Percentiles rank a stretch among this genome's conserved stretches.
Conservation (phyloP, 1,140 invertebrate species). For the Heliconius eleuchia region DNA sequence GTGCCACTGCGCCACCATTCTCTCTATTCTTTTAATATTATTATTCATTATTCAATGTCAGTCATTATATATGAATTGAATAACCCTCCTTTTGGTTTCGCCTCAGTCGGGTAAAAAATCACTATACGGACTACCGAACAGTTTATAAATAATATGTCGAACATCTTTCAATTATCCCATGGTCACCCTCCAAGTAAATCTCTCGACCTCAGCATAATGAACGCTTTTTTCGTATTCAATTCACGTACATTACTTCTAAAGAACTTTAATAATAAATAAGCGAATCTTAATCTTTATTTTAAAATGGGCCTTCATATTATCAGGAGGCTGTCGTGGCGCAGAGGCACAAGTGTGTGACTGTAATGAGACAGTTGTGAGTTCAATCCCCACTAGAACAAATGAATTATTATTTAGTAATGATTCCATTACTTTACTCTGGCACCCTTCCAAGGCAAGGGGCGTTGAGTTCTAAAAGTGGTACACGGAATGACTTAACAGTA, state of each 20-base stretch:
- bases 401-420: not conserved
- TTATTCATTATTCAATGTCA: not conserved
- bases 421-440: not conserved
- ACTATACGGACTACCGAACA: too few species aligned
- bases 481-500: too few species aligned
- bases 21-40: too few species aligned
- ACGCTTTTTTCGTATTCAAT: constrained; percentile 17
- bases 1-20: too few species aligned
- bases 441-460: not conserved
- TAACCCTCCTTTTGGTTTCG: too few species aligned
- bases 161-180: not conserved
- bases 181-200: constrained; percentile 5
- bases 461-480: not conserved
- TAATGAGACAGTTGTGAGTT: not conserved
- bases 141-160: not conserved
- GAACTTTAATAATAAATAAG: constrained; percentile 18
- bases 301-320: constrained; percentile 14
- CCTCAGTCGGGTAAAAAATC: not conserved
- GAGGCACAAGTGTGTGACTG: not conserved
- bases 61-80: not conserved
- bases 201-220: constrained; percentile 14
- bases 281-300: constrained; percentile 1
- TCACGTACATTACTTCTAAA: constrained; percentile 13
- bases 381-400: not conserved
- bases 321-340: not conserved